These are phyloP conservation scores for Sesia apiformis DNA, from an alignment of 2,888 invertebrate species.

Conservation along the genomic window DNA sequence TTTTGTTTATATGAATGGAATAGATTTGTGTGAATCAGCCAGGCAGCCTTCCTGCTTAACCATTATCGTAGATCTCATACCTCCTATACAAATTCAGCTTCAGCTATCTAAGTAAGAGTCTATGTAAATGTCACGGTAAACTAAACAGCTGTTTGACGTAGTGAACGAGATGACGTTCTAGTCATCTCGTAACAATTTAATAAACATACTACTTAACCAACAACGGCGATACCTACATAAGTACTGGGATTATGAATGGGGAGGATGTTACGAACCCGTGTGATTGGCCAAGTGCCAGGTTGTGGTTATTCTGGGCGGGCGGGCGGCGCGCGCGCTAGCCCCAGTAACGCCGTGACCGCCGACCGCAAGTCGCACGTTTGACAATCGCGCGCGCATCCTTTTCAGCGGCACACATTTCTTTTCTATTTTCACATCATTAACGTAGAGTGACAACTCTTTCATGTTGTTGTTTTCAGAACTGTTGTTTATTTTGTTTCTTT, in stretches of 20 bases:
- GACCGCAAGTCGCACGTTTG: constrained; percentile 1
- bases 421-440: not conserved
- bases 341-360: constrained; percentile 45
- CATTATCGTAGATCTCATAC: no score
- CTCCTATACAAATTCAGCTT: no score
- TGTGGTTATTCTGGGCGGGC: constrained; percentile 55
- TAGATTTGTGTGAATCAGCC: no score
- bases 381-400: not conserved
- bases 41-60: no score
- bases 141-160: no score
- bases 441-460: not conserved
- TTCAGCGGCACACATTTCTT: not conserved
- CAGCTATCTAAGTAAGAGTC: no score
- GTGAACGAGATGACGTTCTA: no score
- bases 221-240: not conserved
- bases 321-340: constrained; percentile 51
- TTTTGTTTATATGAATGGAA: no score
- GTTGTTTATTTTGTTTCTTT: not conserved
- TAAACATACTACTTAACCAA: no score
- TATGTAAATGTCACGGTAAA: no score
- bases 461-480: not conserved
- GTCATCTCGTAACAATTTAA: no score
- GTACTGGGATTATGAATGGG: constrained; percentile 46
- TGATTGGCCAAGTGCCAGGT: constrained; percentile 54
- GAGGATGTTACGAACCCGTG: constrained; percentile 32